These are phyloP conservation scores for Tenodera sinensis DNA, from an alignment of 2,888 invertebrate species.

Conservation along the genomic window DNA sequence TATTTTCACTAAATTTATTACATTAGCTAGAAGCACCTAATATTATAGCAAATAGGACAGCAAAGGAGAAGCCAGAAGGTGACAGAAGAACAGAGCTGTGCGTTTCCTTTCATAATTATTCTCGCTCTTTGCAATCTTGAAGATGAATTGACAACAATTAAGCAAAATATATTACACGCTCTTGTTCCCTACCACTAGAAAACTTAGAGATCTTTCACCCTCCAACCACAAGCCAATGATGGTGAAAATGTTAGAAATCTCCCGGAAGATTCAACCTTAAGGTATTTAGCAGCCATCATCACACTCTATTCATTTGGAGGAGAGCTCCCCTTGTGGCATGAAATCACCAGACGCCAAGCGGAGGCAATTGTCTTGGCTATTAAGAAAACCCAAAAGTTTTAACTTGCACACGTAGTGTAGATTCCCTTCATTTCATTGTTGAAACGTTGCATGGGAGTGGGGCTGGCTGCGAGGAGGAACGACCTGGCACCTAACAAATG, in stretches of 20 bases:
- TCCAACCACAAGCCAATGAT: not conserved
- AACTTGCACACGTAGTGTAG: not conserved
- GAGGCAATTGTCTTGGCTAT: not conserved
- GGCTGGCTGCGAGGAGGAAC: not conserved
- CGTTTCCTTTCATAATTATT: not conserved
- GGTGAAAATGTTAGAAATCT: not conserved
- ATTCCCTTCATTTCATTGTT: not conserved
- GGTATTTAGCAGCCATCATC: not conserved
- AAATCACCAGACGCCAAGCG: not conserved
- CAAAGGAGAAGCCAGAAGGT: no score
- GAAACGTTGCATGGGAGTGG: not conserved
- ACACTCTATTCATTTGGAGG: not conserved
- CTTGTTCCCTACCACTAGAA: not conserved
- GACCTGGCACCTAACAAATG: slow-evolving; percentile 3
- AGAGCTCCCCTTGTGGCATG: not conserved
- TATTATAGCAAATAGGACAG: no score
- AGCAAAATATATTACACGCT: not conserved
- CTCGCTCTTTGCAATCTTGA: not conserved
- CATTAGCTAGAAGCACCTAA: no score
- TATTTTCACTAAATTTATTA: no score
- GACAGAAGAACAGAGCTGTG: not conserved
- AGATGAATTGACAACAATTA: not conserved
- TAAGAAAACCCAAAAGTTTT: not conserved
- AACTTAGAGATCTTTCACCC: not conserved
- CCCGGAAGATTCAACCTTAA: not conserved